Conservation (phyloP, 1,140 invertebrate genomes). For the Trachymyrmex septentrionalis region DNA sequence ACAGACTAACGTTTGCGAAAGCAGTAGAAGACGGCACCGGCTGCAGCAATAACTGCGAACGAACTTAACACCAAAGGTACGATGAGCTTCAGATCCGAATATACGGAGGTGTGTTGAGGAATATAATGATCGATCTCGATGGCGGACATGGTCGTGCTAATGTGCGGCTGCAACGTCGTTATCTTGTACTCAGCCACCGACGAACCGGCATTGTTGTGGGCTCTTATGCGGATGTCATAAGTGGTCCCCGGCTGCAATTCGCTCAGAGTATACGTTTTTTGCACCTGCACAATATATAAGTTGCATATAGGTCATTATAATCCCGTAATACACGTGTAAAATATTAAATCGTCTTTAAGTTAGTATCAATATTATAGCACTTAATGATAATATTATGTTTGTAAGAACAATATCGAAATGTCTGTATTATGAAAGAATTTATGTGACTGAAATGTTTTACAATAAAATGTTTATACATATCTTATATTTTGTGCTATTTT, state of each 20-base stretch:
- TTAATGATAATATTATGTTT: not conserved
- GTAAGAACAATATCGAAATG: not conserved
- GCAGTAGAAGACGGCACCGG: conserved; percentile 85
- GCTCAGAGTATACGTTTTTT: conserved; percentile 92
- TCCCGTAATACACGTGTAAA: not conserved
- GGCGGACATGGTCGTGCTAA: conserved; percentile 86
- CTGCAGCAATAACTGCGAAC: conserved; percentile 83
- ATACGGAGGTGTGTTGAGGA: conserved; percentile 83
- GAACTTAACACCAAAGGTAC: conserved; percentile 84
- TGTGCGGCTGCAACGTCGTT: conserved; percentile 92
- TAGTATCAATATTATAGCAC: not conserved
- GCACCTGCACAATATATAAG: conserved; percentile 75
- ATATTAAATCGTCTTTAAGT: not conserved
- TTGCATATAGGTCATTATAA: not conserved
- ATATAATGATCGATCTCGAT: conserved; percentile 85
- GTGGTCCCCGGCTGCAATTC: conserved; percentile 94
- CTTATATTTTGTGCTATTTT: not conserved
- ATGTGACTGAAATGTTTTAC: not conserved
- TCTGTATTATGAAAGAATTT: not conserved
- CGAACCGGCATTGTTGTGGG: conserved; percentile 96
- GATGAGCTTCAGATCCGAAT: conserved; percentile 85
- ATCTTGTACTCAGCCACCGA: conserved; percentile 95
- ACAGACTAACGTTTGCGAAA: conserved; percentile 84
- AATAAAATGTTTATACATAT: not conserved
- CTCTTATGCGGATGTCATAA: conserved; percentile 95